Base-by-base conservation (phyloP, 2,113 vertebrate genomes). In the Ramphastos sulfuratus region DNA sequence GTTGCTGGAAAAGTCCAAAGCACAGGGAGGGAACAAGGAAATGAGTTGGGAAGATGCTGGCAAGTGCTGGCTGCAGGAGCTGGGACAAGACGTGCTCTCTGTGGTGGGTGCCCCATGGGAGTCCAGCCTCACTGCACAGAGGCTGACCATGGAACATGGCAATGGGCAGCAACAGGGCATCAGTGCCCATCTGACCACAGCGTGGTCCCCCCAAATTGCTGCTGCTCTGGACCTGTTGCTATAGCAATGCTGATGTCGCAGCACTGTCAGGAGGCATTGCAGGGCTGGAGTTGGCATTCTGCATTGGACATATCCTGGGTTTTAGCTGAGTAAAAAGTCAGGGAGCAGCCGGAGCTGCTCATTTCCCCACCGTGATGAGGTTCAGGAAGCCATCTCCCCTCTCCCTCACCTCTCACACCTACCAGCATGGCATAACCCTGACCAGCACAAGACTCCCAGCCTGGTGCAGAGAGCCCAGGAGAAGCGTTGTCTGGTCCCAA, bases 71-170 rank as follows among this genome's bases (percentile, higher is more conserved):
- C 30, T 35, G 67, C 44, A 2, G 33, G 33, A 39, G n/a, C 37
- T 0, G 4, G 67, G 54, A 55, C 5, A 10, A 37, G 19, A n/a
- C 35, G 15, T 54, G 54, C 74, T 67, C 54, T 28, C 54, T 0
- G 0, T 2, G 0, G 23, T 21, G 60, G 66, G 73, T 66, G 21
- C 24, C 61, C 44, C 1, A 0, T 0, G 6, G 19, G 55, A 48
- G 46, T 30, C 75, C 3, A 4, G 13, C 24, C 37, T 55, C 5
- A 0, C 37, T 21, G 56, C 33, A 6, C 14, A 2, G 1, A 39
- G 25, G 63, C 63, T 86, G 56, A 13, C 9, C 1, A 1, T 35
- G 48, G 55, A 56, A 35, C 1, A 2, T 24, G 31, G 25, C 64
- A 63, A 21, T 0, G 2, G 64, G 63, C 63, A 70, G 55, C 50